These are phyloP conservation scores for Porites evermanni DNA, from an alignment of 92 coral and sea anemone genomes.

Conservation along the genomic window DNA sequence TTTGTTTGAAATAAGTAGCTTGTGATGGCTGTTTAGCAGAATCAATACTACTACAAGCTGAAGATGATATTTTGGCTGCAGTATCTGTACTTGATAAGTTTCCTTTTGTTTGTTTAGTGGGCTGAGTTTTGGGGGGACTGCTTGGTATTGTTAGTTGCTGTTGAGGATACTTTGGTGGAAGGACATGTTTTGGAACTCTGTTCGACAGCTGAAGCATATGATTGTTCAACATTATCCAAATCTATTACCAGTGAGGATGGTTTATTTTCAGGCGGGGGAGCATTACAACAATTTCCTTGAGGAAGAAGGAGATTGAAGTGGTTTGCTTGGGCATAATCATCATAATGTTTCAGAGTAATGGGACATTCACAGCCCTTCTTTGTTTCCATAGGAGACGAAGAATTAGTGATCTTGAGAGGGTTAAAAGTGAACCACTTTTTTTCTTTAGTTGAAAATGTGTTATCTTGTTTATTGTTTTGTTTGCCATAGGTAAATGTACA, in stretches of 20 bases:
- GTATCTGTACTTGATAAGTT: not conserved
- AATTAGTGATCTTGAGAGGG: no score
- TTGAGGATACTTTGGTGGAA: slow-evolving; percentile 20
- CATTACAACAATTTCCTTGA: slow-evolving; percentile 52
- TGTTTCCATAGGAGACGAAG: no score
- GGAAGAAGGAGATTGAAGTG: slow-evolving; percentile 60
- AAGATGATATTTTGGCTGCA: slow-evolving; percentile 19
- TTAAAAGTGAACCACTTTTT: no score
- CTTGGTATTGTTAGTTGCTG: not conserved
- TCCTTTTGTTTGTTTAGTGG: no score
- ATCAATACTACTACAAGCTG: not conserved
- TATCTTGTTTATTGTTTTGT: no score
- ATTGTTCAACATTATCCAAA: slow-evolving; percentile 26
- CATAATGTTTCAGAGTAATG: slow-evolving; percentile 6
- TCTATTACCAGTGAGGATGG: slow-evolving; percentile 35
- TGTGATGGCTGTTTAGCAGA: no score
- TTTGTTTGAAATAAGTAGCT: no score
- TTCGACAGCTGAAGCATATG: slow-evolving; percentile 23
- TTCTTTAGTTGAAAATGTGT: no score
- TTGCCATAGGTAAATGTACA: no score
- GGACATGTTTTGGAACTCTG: slow-evolving; percentile 24
- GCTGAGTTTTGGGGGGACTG: no score
- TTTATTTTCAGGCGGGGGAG: slow-evolving; percentile 49
- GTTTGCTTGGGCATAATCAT: slow-evolving; percentile 40
- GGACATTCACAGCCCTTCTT: no score